These are phyloP conservation scores for Aplysia californica DNA, from an alignment of 1,140 invertebrate species.

Conservation along the genomic window DNA sequence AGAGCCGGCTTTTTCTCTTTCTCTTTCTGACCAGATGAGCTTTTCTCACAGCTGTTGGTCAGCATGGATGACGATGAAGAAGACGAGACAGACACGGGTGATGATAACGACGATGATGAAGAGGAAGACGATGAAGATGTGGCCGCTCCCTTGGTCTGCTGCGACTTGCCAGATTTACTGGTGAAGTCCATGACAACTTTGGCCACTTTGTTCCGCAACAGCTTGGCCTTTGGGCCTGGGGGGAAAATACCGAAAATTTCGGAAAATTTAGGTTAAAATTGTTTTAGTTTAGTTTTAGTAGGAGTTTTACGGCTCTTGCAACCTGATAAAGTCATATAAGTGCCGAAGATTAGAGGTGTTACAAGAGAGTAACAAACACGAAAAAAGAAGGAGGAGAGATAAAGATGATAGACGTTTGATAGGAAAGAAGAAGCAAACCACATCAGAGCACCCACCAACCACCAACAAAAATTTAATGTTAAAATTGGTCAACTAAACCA, in stretches of 20 bases:
- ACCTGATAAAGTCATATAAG: background rate
- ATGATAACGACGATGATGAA: background rate
- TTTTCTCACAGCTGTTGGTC: no score
- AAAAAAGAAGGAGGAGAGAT: no score
- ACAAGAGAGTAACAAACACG: no score
- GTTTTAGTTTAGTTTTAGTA: background rate
- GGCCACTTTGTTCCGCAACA: slow-evolving; percentile 19
- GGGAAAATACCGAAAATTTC: slow-evolving; percentile 1
- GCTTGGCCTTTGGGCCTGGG: slow-evolving; percentile 42
- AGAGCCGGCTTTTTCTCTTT: slow-evolving; percentile 34
- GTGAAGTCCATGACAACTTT: slow-evolving; percentile 41
- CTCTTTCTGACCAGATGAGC: background rate
- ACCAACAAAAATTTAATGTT: no score
- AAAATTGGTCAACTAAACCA: no score
- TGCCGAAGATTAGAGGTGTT: background rate
- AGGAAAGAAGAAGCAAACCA: no score
- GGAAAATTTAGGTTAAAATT: background rate
- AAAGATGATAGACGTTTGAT: no score
- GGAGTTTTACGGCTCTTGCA: background rate
- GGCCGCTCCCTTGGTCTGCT: background rate
- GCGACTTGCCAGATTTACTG: slow-evolving; percentile 19
- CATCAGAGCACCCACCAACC: no score
- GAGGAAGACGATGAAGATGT: background rate
- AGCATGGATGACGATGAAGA: no score
- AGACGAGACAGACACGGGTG: background rate